These are phyloP conservation scores for Ciconia maguari DNA, from an alignment of 2,113 vertebrate species.

Conservation along the genomic window DNA sequence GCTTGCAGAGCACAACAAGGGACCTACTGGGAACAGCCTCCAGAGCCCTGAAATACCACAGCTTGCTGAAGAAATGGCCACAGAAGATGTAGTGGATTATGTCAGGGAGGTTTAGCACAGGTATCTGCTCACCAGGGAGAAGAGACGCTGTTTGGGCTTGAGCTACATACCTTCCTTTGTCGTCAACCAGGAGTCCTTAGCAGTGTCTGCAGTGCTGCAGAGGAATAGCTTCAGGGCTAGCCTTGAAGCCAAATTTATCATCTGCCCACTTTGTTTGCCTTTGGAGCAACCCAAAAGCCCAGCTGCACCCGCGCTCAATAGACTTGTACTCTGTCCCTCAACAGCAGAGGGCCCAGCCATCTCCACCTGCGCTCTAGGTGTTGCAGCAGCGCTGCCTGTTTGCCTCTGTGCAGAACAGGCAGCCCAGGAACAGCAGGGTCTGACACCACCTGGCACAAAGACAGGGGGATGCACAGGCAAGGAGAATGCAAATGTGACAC, in stretches of 20 bases:
- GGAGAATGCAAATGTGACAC: fast-evolving
- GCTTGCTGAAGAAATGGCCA: not conserved
- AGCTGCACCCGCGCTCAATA: fast-evolving
- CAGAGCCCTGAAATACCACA: not conserved
- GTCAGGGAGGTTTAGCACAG: not conserved
- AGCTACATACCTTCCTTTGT: not conserved
- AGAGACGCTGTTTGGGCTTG: not conserved
- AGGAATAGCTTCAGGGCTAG: not conserved
- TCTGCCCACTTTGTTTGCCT: not conserved
- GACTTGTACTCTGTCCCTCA: not conserved
- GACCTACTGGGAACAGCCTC: not conserved
- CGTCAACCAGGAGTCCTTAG: not conserved
- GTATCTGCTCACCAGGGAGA: not conserved
- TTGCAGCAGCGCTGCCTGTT: not conserved
- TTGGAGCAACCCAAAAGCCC: not conserved
- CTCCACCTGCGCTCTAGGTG: not conserved
- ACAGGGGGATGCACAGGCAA: not conserved
- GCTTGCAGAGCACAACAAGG: not conserved
- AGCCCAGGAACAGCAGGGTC: not conserved
- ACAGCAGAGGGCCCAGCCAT: not conserved
- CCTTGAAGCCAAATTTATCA: not conserved
- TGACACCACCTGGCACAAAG: not conserved
- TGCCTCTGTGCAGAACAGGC: not conserved
- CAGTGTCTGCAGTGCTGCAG: not conserved
- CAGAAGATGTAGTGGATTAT: not conserved